phyloP scores from a whole-genome alignment of 1,140 invertebrate species.

The Anastrepha ludens region DNA sequence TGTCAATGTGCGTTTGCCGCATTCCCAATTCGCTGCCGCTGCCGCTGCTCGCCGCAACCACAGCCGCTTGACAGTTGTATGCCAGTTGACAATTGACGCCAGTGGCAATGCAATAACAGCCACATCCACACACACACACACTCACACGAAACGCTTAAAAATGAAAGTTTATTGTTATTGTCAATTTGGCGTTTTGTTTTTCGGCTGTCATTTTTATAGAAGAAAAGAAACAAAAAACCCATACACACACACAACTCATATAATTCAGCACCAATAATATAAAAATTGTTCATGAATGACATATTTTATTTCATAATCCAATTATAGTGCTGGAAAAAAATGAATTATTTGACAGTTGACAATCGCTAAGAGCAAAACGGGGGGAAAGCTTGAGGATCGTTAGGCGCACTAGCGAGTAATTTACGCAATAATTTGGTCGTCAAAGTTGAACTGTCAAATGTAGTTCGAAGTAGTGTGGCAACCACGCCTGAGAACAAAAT shows the following conservation, averaged over 20 bases:
- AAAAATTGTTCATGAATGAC: slow-evolving; percentile 17
- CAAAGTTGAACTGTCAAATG: neutral
- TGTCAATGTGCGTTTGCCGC: neutral
- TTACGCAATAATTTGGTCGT: neutral
- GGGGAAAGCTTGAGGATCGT: neutral
- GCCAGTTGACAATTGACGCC: slow-evolving; percentile 21
- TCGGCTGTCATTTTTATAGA: neutral
- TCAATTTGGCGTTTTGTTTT: slow-evolving; percentile 14
- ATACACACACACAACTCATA: neutral
- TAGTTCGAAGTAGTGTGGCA: neutral
- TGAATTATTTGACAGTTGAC: neutral
- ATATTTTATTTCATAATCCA: slow-evolving; percentile 44
- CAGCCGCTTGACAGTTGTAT: slow-evolving; percentile 21
- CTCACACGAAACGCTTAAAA: neutral
- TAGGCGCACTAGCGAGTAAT: neutral
- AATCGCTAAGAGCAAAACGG: neutral
- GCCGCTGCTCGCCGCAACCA: neutral
- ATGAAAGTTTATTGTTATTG: slow-evolving; percentile 27
- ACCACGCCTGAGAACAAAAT: neutral
- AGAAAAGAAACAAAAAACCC: neutral
- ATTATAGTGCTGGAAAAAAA: neutral
- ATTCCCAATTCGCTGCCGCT: neutral
- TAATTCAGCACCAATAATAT: neutral
- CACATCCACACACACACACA: neutral
- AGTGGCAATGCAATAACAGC: neutral